Evolutionary conservation across 2,113 vertebrate genomes (phyloP), one percentile per base, ranked within the genome.

Genomic region (Ailuropoda melanoleuca): DNA sequence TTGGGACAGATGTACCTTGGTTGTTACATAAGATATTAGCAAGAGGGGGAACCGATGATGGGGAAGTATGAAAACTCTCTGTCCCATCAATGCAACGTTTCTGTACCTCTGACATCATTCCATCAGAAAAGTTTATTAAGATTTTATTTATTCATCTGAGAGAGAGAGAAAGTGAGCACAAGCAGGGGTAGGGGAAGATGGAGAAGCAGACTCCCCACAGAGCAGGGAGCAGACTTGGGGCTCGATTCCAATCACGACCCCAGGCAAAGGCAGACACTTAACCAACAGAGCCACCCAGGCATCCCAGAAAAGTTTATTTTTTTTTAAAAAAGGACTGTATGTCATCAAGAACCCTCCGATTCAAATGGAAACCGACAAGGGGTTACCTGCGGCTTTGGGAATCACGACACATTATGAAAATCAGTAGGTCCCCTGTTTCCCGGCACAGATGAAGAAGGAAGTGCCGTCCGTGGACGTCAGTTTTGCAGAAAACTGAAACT

Each of bases 401-500:
- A 11, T 17, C 19, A 15, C 1, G 18, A 46, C 34, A 26, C 31
- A 1, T 6, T 39, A 46, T 19, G 15, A 75, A 85, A 88, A 43
- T 50, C 43, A 39, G 39, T 1, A 43, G n/a, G 75, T 4, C 14
- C 46, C 72, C 23, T 29, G 26, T 55, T 88, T 48, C 77, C 37
- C 46, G 14, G 46, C 13, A 10, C 18, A 37, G 18, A 58, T 5
- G 24, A 29, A 90, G 29, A 90, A 75, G 50, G 26, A 74, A 70
- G 1, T 18, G n/a, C 8, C 14, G 11, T 0, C 8, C 14, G 11
- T 0, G 4, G 37, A 68, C 11, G 81, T 55, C 68, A 48, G 5
- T 31, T 94, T 93, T 81, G 95, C 62, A 80, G 81, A 97, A 94
- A 93, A 84, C 23, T 74, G 31, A 91, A 81, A 68, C 43, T n/a